Evolutionary conservation across 2,888 invertebrate species (phyloP).

Genomic region (Athalia cordata): DNA sequence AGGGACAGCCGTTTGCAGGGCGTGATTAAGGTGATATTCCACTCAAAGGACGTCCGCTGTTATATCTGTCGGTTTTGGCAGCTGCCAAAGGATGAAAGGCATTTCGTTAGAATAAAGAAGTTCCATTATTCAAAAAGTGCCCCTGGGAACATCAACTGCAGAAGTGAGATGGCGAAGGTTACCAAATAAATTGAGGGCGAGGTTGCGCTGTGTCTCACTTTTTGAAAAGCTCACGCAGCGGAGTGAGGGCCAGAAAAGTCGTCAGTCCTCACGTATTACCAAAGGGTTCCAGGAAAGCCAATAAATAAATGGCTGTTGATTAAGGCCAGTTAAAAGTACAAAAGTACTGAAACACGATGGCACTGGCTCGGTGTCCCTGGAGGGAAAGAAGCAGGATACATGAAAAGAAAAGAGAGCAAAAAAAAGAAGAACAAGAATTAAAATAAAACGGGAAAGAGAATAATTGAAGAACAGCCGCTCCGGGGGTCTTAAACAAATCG

Average conservation of each 20-base stretch:
- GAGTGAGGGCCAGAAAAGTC: not conserved
- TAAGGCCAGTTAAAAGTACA: constrained; percentile 41
- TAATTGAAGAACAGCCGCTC: constrained; percentile 42
- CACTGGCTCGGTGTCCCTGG: not conserved
- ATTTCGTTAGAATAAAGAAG: constrained; percentile 34
- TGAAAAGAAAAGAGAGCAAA: not conserved
- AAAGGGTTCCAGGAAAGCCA: constrained; percentile 23
- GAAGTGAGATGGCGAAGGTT: constrained; percentile 35
- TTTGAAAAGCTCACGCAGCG: not conserved
- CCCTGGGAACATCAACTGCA: constrained; percentile 34
- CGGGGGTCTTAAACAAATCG: constrained; percentile 42
- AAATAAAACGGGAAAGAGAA: constrained; percentile 17
- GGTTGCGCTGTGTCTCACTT: not conserved
- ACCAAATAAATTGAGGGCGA: constrained; percentile 20
- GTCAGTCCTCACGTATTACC: not conserved
- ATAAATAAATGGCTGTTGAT: constrained; percentile 38
- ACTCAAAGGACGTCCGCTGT: constrained; percentile 14
- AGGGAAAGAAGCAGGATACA: not conserved
- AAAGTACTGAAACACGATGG: constrained; percentile 28
- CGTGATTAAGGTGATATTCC: constrained; percentile 35
- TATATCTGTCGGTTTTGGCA: constrained; percentile 29
- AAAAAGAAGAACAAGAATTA: not conserved
- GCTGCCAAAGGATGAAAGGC: constrained; percentile 38
- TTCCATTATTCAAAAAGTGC: constrained; percentile 44
- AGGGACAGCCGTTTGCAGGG: constrained; percentile 6